These are phyloP conservation scores for Busseola fusca DNA, from an alignment of 2,888 invertebrate species.

Conservation along the genomic window DNA sequence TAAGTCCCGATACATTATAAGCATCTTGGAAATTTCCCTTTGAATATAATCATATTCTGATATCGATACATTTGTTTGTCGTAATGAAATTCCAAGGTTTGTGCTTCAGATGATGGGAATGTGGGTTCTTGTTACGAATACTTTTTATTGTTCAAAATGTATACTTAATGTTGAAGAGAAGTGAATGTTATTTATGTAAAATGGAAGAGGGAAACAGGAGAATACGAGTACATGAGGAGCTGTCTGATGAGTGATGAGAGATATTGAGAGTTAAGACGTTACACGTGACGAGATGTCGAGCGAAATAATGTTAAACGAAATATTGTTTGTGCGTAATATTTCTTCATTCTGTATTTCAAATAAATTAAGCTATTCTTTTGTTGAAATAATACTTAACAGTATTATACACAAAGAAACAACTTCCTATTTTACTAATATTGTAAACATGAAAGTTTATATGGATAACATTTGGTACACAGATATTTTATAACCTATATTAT, in stretches of 20 bases:
- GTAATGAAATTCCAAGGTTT: conserved; percentile 58
- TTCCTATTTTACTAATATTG: too few species aligned
- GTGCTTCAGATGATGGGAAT: conserved; percentile 34
- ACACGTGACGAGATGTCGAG: background rate
- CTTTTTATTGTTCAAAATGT: conserved; percentile 48
- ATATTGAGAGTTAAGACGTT: conserved; percentile 10
- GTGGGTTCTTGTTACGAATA: conserved; percentile 36
- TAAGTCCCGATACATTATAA: conserved; percentile 63
- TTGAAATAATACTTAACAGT: too few species aligned
- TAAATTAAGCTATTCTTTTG: background rate
- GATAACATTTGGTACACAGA: too few species aligned
- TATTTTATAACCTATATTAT: too few species aligned
- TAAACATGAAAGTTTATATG: too few species aligned
- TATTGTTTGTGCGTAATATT: background rate
- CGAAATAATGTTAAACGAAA: conserved; percentile 10
- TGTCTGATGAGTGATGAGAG: conserved; percentile 20
- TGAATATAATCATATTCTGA: conserved; percentile 48
- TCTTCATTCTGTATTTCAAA: background rate
- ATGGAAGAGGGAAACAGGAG: conserved; percentile 14
- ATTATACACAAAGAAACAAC: too few species aligned
- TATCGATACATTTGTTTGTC: conserved; percentile 56
- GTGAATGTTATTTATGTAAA: conserved; percentile 49
- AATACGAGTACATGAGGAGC: conserved; percentile 24
- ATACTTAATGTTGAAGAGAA: conserved; percentile 27
- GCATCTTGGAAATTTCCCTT: conserved; percentile 58